A percentile compares a stretch with the other conserved stretches of the same genome.
These are phyloP conservation scores for Argyra leucocephala DNA, from an alignment of 2,888 invertebrate species.

Conservation along the genomic window DNA sequence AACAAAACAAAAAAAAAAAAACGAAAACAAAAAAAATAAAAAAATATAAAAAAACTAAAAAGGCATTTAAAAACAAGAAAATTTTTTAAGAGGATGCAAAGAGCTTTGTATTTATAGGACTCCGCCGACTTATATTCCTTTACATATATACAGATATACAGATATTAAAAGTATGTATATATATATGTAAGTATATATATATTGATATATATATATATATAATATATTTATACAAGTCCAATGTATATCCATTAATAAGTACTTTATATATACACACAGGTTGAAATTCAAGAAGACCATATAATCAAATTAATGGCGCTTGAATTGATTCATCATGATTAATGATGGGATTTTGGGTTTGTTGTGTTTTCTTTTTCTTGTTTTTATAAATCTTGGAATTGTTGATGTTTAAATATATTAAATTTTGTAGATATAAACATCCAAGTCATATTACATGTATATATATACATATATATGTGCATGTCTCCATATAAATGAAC, in stretches of 20 bases:
- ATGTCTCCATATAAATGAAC: background rate
- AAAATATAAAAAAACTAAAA: too few relatives aligned
- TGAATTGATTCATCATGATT: conserved; percentile 9
- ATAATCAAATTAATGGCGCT: conserved; percentile 10
- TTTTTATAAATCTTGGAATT: background rate
- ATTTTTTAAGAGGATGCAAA: background rate
- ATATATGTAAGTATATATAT: background rate
- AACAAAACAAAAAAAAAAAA: too few relatives aligned
- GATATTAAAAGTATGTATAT: too few relatives aligned
- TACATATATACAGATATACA: too few relatives aligned
- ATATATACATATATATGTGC: background rate
- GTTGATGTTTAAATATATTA: too few relatives aligned
- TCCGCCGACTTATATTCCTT: background rate
- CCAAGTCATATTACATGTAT: too few relatives aligned
- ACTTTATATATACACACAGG: background rate
- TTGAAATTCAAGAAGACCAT: background rate
- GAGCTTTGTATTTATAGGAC: background rate
- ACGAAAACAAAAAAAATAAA: too few relatives aligned
- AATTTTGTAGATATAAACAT: too few relatives aligned
- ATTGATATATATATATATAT: background rate
- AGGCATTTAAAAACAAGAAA: too few relatives aligned
- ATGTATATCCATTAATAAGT: background rate
- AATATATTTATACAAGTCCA: background rate
- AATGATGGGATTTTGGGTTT: background rate
- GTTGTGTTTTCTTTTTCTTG: too few relatives aligned